phyloP scores from a whole-genome alignment of 1,140 invertebrate genomes.

The Hydropsyche tenuis region DNA sequence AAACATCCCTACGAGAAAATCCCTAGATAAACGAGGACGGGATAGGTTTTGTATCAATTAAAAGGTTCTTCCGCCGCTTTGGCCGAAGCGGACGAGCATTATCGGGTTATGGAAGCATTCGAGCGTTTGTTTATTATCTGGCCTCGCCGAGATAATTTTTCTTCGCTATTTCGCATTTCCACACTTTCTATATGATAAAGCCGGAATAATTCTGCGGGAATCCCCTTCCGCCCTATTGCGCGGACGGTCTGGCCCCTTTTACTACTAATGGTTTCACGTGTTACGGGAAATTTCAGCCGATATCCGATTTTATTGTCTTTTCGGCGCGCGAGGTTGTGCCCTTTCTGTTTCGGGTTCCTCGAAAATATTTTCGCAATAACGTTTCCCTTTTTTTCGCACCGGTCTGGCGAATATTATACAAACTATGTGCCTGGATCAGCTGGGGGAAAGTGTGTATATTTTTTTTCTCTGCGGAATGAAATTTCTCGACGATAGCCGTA shows the following conservation, averaged over 20 bases:
- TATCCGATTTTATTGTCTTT: conserved; percentile 39
- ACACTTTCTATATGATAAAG: conserved; percentile 30
- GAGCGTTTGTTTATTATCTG: no score
- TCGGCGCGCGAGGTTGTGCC: not conserved
- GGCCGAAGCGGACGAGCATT: no score
- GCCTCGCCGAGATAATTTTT: no score
- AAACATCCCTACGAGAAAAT: no score
- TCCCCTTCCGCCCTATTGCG: conserved; percentile 16
- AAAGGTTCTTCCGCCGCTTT: no score
- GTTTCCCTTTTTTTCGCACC: conserved; percentile 14
- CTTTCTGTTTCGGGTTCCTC: not conserved
- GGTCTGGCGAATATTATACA: conserved; percentile 26
- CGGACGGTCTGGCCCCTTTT: conserved; percentile 1
- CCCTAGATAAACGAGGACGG: no score
- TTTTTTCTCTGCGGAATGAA: not conserved
- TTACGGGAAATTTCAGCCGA: conserved; percentile 34
- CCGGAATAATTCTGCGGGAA: conserved; percentile 30
- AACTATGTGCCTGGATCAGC: conserved; percentile 32
- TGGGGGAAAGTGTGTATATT: conserved; percentile 4
- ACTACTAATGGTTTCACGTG: conserved; percentile 36
- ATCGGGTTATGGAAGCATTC: no score
- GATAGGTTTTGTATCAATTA: no score
- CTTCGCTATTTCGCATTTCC: no score
- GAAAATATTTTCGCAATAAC: conserved; percentile 37
- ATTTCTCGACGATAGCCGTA: conserved; percentile 1